Conservation (phyloP, 1,140 invertebrate species). For the Tigriopus japonicus region DNA sequence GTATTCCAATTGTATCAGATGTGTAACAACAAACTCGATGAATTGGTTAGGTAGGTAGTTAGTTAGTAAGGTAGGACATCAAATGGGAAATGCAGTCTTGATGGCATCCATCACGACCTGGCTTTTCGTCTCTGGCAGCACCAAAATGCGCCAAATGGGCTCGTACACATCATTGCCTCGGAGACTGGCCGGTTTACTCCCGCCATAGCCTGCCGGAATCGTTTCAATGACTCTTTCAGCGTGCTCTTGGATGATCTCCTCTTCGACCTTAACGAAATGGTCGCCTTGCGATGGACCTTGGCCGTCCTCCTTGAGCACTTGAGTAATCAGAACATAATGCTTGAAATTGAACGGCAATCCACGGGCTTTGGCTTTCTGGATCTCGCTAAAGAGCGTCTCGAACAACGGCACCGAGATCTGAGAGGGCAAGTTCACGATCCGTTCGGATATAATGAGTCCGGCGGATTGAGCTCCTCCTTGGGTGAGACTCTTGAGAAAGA, state of each 20-base stretch:
- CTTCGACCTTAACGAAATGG: slow-evolving; percentile 1
- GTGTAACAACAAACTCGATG: too few relatives aligned
- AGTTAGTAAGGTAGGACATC: too few relatives aligned
- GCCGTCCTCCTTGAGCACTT: neutral
- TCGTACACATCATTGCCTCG: neutral
- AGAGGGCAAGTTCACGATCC: slow-evolving; percentile 4
- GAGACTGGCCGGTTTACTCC: neutral
- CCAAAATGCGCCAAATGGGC: too few relatives aligned
- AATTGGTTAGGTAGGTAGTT: too few relatives aligned
- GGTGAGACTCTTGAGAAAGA: neutral
- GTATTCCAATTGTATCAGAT: too few relatives aligned
- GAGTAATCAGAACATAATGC: neutral
- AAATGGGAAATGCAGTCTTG: neutral
- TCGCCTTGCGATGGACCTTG: neutral
- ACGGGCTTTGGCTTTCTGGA: neutral
- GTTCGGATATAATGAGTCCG: neutral
- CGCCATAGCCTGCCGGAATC: neutral
- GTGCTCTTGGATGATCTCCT: neutral
- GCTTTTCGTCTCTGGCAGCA: neutral
- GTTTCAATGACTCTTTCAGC: neutral
- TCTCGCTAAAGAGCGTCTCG: slow-evolving; percentile 2
- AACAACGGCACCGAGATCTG: slow-evolving; percentile 7
- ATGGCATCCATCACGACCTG: neutral
- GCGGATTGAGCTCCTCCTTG: neutral
- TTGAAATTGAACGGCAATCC: neutral